phyloP scores from a whole-genome alignment of 2,888 invertebrate genomes.

The Rhimphoctona megacephalus region DNA sequence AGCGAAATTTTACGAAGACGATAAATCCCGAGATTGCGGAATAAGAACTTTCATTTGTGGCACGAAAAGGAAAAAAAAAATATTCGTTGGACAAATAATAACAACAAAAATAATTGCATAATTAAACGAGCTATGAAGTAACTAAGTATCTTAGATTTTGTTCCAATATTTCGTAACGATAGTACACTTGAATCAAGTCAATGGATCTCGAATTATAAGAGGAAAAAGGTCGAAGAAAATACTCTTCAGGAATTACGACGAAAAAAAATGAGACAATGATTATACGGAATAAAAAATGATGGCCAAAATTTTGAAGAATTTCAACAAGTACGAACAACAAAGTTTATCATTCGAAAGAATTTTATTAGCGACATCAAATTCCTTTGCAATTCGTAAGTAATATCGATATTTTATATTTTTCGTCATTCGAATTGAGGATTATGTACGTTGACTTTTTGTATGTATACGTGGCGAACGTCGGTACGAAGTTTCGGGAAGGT shows the following conservation, averaged over 20 bases:
- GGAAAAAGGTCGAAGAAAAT: neutral
- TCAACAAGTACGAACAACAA: neutral
- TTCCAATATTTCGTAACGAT: neutral
- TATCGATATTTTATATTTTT: neutral
- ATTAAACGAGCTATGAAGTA: neutral
- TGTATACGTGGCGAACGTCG: slow-evolving; percentile 5
- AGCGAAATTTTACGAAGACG: neutral
- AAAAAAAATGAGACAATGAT: neutral
- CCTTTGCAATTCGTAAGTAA: neutral
- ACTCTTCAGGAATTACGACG: neutral
- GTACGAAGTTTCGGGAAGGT: slow-evolving; percentile 41
- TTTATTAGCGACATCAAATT: neutral
- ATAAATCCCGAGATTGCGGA: neutral
- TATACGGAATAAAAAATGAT: neutral
- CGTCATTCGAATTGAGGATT: neutral
- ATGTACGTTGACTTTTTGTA: neutral
- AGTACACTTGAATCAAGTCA: neutral
- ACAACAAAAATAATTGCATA: neutral
- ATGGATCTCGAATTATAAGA: neutral
- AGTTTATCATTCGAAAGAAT: neutral
- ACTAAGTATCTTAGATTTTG: neutral
- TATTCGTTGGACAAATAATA: neutral
- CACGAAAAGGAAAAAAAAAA: neutral
- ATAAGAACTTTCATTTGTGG: neutral
- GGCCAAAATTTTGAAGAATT: neutral